phyloP scores from a whole-genome alignment of 2,113 vertebrate genomes.

The Malaclemys terrapin region DNA sequence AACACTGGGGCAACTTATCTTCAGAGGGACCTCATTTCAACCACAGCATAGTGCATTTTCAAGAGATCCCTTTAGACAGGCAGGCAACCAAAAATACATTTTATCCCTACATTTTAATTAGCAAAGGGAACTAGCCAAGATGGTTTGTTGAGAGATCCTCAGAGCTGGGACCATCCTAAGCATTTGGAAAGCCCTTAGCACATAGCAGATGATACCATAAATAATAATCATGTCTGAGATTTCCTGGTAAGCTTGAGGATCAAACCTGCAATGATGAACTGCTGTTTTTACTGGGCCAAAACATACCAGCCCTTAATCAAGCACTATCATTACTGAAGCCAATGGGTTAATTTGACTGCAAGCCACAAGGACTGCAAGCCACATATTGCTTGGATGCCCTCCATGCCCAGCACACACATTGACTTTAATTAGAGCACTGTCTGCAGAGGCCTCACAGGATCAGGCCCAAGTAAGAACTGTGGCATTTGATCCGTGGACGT shows the following conservation, averaged over 20 bases:
- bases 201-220: not conserved
- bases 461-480: rapidly evolving
- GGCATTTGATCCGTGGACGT: not conserved
- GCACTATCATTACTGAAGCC: rapidly evolving
- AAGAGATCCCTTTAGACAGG: rapidly evolving
- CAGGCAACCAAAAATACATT: not conserved
- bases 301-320: not conserved
- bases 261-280: not conserved
- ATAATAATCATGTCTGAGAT: not conserved
- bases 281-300: not conserved
- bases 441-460: not conserved
- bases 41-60: rapidly evolving
- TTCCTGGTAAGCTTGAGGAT: not conserved
- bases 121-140: not conserved
- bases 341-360: not conserved
- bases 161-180: not conserved
- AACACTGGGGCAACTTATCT: not conserved
- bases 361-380: not conserved
- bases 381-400: not conserved
- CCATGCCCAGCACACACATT: not conserved
- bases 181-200: not conserved
- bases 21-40: not conserved
- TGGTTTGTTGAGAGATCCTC: not conserved
- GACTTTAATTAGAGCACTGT: not conserved
- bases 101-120: not conserved